A percentile compares a stretch with the other conserved stretches of the same genome.
Conservation (phyloP, 2,113 vertebrate genomes). For the Steatornis caripensis region DNA sequence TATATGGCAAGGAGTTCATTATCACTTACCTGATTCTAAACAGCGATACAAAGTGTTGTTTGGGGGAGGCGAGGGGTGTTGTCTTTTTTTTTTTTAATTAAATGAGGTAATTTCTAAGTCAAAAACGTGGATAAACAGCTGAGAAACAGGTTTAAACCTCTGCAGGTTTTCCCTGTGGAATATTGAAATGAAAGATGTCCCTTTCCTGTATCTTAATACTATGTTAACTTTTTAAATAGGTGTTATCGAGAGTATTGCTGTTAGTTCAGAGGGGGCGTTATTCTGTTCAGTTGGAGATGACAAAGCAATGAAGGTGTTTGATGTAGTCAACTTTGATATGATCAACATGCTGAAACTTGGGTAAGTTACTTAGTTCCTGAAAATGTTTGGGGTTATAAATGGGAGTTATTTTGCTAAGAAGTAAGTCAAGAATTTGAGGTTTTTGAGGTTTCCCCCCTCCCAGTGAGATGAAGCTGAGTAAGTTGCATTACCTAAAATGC, state of each 20-base stretch:
- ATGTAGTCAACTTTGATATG: slow-evolving; percentile 99
- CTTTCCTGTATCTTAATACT: background rate
- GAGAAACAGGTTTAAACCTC: background rate
- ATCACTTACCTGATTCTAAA: background rate
- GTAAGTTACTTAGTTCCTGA: slow-evolving; percentile 71
- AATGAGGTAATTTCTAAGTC: background rate
- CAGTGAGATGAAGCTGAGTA: background rate
- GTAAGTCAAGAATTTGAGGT: background rate
- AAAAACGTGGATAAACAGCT: background rate
- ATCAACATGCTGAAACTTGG: slow-evolving; percentile 98
- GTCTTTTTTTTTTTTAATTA: background rate
- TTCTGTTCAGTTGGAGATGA: slow-evolving; percentile 95
- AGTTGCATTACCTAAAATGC: background rate
- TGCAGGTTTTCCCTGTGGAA: background rate
- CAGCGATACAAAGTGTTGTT: background rate
- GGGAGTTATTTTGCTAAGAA: background rate
- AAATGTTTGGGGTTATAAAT: background rate
- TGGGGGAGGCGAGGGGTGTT: background rate
- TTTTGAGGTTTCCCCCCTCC: background rate
- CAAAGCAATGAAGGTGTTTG: slow-evolving; percentile 98
- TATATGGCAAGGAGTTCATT: background rate
- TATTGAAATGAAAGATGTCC: background rate
- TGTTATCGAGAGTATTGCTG: slow-evolving; percentile 89
- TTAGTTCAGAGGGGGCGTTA: slow-evolving; percentile 91
- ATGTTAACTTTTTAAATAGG: slow-evolving; percentile 71